phyloP scores from a whole-genome alignment of 1,140 invertebrate species.

The Drosophila auraria region DNA sequence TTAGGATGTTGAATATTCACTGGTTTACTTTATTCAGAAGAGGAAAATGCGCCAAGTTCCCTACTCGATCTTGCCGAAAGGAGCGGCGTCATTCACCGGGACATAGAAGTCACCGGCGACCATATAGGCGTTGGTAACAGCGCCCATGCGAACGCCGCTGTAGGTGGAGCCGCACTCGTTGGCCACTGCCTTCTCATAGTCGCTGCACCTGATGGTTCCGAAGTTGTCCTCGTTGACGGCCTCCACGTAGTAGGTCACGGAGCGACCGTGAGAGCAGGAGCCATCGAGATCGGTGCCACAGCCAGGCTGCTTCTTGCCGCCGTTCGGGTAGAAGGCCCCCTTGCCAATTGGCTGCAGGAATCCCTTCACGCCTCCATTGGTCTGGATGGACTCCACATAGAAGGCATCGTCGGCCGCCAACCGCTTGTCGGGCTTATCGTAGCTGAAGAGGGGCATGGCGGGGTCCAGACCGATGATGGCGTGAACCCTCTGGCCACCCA shows the following conservation, averaged over 20 bases:
- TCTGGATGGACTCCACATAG: constrained; percentile 86
- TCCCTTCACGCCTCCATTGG: constrained; percentile 86
- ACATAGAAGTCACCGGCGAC: constrained; percentile 76
- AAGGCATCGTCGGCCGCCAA: constrained; percentile 84
- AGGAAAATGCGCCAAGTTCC: neutral
- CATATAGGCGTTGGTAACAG: constrained; percentile 71
- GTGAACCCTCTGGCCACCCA: constrained; percentile 58
- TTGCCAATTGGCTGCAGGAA: constrained; percentile 85
- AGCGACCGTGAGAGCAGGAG: constrained; percentile 85
- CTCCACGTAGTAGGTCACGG: constrained; percentile 87
- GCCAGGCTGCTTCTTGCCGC: constrained; percentile 86
- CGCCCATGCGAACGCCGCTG: constrained; percentile 82
- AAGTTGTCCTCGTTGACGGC: constrained; percentile 62
- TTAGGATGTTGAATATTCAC: no score
- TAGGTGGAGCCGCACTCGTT: constrained; percentile 70
- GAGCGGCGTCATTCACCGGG: constrained; percentile 65
- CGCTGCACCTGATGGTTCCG: constrained; percentile 53
- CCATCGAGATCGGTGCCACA: constrained; percentile 82
- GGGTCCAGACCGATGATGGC: constrained; percentile 85
- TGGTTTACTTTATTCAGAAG: neutral
- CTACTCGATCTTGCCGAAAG: constrained; percentile 84
- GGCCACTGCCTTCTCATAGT: constrained; percentile 61
- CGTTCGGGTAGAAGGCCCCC: constrained; percentile 86
- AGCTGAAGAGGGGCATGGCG: constrained; percentile 83
- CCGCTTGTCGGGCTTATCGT: constrained; percentile 61